Percentiles rank a stretch among this genome's conserved stretches.
phyloP scores from a whole-genome alignment of 2,888 invertebrate genomes.

The Tiliacea citrago region DNA sequence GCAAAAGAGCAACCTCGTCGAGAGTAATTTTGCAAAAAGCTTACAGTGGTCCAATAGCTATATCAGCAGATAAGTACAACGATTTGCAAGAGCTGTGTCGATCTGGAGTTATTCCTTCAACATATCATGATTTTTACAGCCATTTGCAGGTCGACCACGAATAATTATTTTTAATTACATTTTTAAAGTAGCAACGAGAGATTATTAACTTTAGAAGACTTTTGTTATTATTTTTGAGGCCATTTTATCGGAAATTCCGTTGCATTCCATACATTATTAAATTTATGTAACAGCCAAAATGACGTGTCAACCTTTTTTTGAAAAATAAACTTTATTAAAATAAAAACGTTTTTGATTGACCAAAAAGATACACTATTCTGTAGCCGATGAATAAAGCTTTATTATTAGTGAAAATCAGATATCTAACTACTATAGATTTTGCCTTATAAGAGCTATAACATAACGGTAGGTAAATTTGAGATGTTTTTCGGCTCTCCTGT shows the following conservation, averaged over 20 bases:
- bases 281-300: conserved; percentile 1
- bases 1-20: conserved; percentile 29
- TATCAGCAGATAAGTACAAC: conserved; percentile 12
- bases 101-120: conserved; percentile 8
- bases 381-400: conserved; percentile 8
- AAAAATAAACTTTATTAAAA: background rate
- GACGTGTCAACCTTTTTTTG: background rate
- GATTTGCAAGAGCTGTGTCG: background rate
- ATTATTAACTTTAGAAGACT: background rate
- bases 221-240: background rate
- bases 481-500: background rate
- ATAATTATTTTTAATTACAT: background rate
- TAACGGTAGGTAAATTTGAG: background rate
- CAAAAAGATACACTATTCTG: conserved; percentile 7
- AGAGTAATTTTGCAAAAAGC: conserved; percentile 35
- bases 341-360: background rate
- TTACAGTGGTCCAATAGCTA: conserved; percentile 19
- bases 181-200: background rate
- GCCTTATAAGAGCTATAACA: background rate
- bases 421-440: conserved; percentile 1
- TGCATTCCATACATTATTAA: background rate
- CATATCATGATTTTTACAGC: conserved; percentile 22
- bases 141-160: conserved; percentile 17
- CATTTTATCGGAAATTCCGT: conserved; percentile 1
- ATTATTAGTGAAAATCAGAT: background rate